phyloP scores from a whole-genome alignment of 2,797 vertebrate species.

The Austrolebias charrua region DNA sequence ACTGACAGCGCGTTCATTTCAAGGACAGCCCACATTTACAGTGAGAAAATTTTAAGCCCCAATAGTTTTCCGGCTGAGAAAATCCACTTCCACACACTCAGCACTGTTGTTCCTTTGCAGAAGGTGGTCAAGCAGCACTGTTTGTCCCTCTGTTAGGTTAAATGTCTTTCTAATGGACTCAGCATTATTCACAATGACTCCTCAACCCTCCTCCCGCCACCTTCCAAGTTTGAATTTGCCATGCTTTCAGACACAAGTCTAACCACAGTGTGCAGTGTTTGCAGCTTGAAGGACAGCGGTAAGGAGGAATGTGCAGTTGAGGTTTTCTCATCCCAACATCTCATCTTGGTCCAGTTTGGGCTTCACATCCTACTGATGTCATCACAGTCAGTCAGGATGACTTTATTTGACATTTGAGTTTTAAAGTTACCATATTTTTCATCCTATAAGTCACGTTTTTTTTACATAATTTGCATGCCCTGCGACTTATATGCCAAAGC shows the following conservation, averaged over 20 bases:
- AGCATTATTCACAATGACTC: slow-evolving; percentile 27
- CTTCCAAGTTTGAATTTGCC: slow-evolving; percentile 28
- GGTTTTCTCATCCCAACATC: slow-evolving; percentile 32
- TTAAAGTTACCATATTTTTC: slow-evolving; percentile 9
- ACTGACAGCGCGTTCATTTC: slow-evolving; percentile 13
- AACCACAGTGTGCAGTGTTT: slow-evolving; percentile 29
- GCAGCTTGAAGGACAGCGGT: slow-evolving; percentile 35
- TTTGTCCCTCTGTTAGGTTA: slow-evolving; percentile 16
- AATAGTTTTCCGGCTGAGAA: too few species aligned
- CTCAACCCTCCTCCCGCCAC: slow-evolving; percentile 21
- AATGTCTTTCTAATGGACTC: slow-evolving; percentile 23
- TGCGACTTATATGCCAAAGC: too few species aligned
- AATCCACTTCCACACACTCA: slow-evolving; percentile 1
- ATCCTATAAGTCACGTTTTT: slow-evolving; percentile 24
- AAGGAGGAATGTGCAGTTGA: slow-evolving; percentile 35
- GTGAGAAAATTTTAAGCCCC: background rate
- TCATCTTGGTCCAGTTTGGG: slow-evolving; percentile 39
- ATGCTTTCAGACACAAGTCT: slow-evolving; percentile 25
- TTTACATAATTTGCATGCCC: too few species aligned
- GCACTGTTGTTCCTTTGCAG: background rate
- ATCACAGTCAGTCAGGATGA: slow-evolving; percentile 39
- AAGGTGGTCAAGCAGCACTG: slow-evolving; percentile 22
- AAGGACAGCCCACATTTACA: background rate
- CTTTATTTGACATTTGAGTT: slow-evolving; percentile 33
- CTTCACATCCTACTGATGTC: slow-evolving; percentile 43